Evolutionary conservation across 2,888 invertebrate species (phyloP).

Genomic region (Marronus borbonicus): DNA sequence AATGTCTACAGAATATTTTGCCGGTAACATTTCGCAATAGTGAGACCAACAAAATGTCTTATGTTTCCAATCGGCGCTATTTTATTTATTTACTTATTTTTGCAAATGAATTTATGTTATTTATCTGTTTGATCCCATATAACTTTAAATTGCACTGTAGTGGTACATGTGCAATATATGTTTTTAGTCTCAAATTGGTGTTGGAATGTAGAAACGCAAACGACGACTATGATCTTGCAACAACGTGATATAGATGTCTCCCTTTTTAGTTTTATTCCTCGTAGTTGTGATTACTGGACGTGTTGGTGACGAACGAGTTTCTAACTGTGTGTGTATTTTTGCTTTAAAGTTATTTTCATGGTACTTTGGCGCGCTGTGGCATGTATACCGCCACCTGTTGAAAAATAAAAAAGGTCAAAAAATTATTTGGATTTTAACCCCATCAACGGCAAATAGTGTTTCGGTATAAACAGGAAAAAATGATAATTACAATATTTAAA

Average conservation of each 20-base stretch:
- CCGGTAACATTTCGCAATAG: no score
- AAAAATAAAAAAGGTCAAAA: neutral
- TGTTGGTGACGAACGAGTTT: constrained; percentile 1
- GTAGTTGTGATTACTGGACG: neutral
- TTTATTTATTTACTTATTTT: no score
- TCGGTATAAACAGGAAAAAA: no score
- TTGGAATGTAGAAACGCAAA: constrained; percentile 3
- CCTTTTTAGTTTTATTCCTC: constrained; percentile 3
- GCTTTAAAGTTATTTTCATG: neutral
- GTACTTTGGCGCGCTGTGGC: no score
- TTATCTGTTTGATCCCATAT: no score
- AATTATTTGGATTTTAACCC: neutral
- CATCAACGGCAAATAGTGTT: no score
- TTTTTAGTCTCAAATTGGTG: neutral
- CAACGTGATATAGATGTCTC: neutral
- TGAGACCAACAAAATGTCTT: no score
- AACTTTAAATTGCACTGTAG: no score
- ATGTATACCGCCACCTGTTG: neutral
- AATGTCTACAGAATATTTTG: no score
- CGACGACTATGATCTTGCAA: neutral
- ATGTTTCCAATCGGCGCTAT: no score
- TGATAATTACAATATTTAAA: no score
- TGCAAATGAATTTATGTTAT: no score
- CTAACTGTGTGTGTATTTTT: neutral
- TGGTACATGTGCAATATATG: neutral